These are phyloP conservation scores for Prolemur simus DNA, from an alignment of 2,113 vertebrate species.

Conservation along the genomic window DNA sequence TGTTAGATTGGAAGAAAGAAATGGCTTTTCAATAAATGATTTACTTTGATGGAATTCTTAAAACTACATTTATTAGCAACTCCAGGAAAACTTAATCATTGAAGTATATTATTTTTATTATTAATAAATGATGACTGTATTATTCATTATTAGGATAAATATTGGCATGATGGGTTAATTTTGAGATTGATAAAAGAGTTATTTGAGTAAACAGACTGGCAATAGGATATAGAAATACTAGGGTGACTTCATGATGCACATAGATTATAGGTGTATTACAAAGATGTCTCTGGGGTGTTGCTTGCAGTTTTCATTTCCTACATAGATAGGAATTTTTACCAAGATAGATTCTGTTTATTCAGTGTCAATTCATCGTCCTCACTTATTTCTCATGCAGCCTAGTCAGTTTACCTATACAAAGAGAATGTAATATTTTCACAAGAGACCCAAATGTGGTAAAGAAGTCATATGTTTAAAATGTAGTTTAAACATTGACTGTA, in stretches of 20 bases:
- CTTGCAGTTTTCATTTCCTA: neutral
- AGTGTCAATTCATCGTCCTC: neutral
- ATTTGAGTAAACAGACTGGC: neutral
- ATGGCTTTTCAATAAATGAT: neutral
- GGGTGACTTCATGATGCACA: neutral
- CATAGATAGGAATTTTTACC: neutral
- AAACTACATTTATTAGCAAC: neutral
- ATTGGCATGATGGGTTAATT: neutral
- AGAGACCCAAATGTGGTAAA: neutral
- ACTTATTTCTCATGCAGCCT: neutral
- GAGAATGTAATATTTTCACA: neutral
- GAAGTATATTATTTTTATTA: neutral
- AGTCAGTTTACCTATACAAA: neutral
- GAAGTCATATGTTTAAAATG: neutral
- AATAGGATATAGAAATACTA: neutral
- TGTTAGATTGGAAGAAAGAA: neutral
- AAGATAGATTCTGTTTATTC: neutral
- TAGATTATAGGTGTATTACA: neutral
- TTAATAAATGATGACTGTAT: neutral
- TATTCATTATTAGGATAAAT: neutral
- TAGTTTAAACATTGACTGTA: neutral
- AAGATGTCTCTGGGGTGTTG: neutral
- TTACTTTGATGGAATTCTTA: neutral
- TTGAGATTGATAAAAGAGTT: neutral
- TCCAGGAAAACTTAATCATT: neutral